Evolutionary conservation across 2,797 vertebrate species (phyloP).

Genomic region (Acridotheres tristis): DNA sequence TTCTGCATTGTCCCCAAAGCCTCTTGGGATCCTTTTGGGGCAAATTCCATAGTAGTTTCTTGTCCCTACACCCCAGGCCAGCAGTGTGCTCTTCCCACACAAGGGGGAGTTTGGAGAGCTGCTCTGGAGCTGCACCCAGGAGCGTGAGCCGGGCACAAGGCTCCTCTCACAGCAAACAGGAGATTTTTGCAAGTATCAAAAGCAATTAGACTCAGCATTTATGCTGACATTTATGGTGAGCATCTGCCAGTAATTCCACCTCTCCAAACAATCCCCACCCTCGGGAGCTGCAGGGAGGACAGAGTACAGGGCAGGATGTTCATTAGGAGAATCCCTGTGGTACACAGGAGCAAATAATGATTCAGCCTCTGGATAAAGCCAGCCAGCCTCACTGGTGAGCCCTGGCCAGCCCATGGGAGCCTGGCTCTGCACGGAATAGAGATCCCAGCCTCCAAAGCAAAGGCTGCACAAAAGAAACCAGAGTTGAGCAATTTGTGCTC

Average conservation of each 20-base stretch:
- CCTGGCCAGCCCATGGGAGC: neutral
- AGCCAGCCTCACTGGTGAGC: neutral
- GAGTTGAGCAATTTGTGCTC: neutral
- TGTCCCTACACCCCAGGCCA: neutral
- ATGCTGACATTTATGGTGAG: neutral
- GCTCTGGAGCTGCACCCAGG: neutral
- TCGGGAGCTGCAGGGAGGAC: neutral
- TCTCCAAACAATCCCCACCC: neutral
- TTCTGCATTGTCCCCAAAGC: neutral
- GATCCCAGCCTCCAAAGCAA: neutral
- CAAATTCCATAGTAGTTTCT: neutral
- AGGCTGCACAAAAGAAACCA: neutral
- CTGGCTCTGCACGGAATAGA: fast-evolving
- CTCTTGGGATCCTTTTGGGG: neutral
- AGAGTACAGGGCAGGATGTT: neutral
- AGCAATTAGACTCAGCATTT: neutral
- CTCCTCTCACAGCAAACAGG: neutral
- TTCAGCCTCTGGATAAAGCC: neutral
- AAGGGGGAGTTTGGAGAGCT: constrained; percentile 1
- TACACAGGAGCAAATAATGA: neutral
- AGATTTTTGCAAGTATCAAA: neutral
- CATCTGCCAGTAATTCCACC: neutral
- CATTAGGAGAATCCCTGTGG: neutral
- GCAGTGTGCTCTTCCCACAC: neutral
- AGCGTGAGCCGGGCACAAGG: fast-evolving